Evolutionary conservation across 2,797 vertebrate genomes (phyloP).

Genomic region (Halcyon smyrnensis): DNA sequence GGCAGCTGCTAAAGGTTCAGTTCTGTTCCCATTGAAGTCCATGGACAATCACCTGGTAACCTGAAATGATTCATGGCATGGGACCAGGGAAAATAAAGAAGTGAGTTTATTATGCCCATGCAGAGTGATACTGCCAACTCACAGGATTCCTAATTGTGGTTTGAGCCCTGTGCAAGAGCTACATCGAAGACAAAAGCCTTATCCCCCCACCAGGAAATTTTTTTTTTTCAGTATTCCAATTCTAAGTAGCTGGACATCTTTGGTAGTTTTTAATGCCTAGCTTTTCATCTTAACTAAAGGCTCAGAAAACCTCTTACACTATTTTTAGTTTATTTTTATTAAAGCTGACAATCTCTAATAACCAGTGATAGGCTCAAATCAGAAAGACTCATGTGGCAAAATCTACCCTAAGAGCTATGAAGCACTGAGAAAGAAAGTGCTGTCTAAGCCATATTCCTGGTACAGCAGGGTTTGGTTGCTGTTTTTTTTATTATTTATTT

Average conservation of each 20-base stretch:
- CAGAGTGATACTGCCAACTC: not conserved
- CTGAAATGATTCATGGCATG: not conserved
- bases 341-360: not conserved
- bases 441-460: not conserved
- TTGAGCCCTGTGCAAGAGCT: not conserved
- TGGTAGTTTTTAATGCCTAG: not conserved
- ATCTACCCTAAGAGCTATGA: not conserved
- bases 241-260: not conserved
- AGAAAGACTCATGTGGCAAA: not conserved
- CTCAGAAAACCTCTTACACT: not conserved
- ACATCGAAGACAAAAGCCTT: rapidly evolving
- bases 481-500: not conserved
- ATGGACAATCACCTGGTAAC: not conserved
- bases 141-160: not conserved
- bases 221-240: not conserved
- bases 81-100: not conserved
- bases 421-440: not conserved
- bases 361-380: not conserved
- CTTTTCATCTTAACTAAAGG: not conserved
- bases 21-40: not conserved
- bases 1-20: not conserved
- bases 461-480: not conserved
- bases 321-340: not conserved
- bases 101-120: not conserved
- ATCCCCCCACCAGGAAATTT: not conserved